Conservation (phyloP, 2,113 vertebrate species). For the Percopsis transmontana region DNA sequence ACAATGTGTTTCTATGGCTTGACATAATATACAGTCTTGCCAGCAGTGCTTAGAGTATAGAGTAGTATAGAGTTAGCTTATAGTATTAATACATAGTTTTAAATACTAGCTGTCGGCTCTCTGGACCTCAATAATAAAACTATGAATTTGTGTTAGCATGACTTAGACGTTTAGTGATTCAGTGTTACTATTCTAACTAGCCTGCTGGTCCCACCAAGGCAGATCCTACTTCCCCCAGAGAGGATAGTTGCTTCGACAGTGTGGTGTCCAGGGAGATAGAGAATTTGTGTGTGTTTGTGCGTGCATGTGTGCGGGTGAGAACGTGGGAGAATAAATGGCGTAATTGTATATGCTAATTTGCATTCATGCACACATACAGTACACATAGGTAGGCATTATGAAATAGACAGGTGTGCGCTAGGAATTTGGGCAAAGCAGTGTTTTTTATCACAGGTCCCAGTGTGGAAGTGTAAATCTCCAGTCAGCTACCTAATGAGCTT, state of each 20-base stretch:
- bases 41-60: too few relatives aligned
- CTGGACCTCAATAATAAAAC: too few relatives aligned
- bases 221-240: conserved; percentile 34
- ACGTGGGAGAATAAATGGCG: background rate
- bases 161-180: background rate
- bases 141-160: conserved; percentile 5
- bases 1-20: too few relatives aligned
- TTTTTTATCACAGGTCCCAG: conserved; percentile 30
- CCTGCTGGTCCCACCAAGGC: conserved; percentile 5
- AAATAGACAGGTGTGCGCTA: too few relatives aligned
- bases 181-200: conserved; percentile 13
- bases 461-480: background rate
- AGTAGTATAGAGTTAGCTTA: too few relatives aligned
- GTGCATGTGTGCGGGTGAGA: background rate
- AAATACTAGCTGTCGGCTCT: too few relatives aligned
- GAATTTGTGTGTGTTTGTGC: background rate
- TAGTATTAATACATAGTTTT: too few relatives aligned
- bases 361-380: too few relatives aligned
- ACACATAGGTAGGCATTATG: too few relatives aligned
- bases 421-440: background rate
- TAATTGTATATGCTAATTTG: too few relatives aligned
- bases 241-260: conserved; percentile 40
- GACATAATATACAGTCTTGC: too few relatives aligned
- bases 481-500: conserved; percentile 55
- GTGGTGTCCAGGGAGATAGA: conserved; percentile 10